Evolutionary conservation across 2,797 vertebrate genomes (phyloP).

Genomic region (Scarus forsteni): DNA sequence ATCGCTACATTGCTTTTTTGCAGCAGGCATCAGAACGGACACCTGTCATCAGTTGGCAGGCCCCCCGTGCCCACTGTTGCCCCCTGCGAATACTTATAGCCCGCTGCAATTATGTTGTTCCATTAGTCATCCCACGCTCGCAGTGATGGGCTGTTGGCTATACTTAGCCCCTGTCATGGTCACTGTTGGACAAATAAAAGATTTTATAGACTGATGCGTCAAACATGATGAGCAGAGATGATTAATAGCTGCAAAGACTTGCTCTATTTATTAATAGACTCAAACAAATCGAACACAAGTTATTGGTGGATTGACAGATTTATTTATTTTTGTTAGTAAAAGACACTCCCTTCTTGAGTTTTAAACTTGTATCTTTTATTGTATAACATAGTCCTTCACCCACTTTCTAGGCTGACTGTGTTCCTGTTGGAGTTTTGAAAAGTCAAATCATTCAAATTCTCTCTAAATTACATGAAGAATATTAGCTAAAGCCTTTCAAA

Average conservation of each 20-base stretch:
- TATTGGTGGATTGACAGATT: background rate
- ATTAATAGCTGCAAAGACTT: slow-evolving; percentile 15
- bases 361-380: too few species aligned
- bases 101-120: slow-evolving; percentile 74
- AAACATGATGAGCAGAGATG: slow-evolving; percentile 44
- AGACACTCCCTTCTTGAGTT: background rate
- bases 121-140: slow-evolving; percentile 77
- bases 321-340: background rate
- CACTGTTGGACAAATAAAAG: slow-evolving; percentile 52
- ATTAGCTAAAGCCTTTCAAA: too few species aligned
- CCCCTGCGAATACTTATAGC: slow-evolving; percentile 70
- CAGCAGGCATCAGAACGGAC: slow-evolving; percentile 67
- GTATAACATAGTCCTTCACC: too few species aligned
- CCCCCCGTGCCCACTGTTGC: slow-evolving; percentile 61
- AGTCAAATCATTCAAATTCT: too few species aligned
- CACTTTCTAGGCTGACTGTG: too few species aligned
- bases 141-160: slow-evolving; percentile 62
- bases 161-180: slow-evolving; percentile 63
- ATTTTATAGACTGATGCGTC: slow-evolving; percentile 54
- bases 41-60: slow-evolving; percentile 73
- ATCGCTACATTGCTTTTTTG: slow-evolving; percentile 41
- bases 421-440: too few species aligned
- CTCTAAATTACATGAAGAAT: too few species aligned
- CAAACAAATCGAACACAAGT: background rate
- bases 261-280: background rate